Evolutionary conservation across 1,140 invertebrate species (phyloP).

Genomic region (Halesus radiatus): DNA sequence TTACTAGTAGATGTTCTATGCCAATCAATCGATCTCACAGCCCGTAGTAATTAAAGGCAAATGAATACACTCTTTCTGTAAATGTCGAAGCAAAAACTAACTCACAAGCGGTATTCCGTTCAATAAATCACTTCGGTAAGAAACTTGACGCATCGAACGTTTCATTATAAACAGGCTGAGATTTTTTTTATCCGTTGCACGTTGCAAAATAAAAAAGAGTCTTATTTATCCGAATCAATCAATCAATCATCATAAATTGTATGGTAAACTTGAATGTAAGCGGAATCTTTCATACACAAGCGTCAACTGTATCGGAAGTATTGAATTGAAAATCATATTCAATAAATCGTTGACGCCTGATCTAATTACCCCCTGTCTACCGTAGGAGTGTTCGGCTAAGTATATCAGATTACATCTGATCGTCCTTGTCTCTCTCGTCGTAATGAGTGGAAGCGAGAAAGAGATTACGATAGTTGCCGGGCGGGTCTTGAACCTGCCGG

Average conservation of each 20-base stretch:
- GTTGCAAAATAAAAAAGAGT: conserved; percentile 3
- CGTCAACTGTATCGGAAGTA: conserved; percentile 11
- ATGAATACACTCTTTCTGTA: conserved; percentile 1
- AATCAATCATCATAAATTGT: conserved; percentile 27
- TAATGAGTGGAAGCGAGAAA: background rate
- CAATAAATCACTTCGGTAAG: conserved; percentile 26
- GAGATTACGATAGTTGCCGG: conserved; percentile 13
- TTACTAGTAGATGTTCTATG: background rate
- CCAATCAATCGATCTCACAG: conserved; percentile 10
- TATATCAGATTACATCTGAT: background rate
- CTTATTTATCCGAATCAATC: background rate
- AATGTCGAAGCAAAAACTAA: conserved; percentile 16
- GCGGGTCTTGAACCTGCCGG: conserved; percentile 19
- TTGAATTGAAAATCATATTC: conserved; percentile 46
- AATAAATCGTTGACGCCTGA: conserved; percentile 41
- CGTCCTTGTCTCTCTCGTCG: conserved; percentile 9
- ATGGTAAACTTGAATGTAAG: background rate
- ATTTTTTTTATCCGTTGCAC: background rate
- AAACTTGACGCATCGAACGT: conserved; percentile 29
- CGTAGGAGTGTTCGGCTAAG: conserved; percentile 16
- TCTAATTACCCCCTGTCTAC: conserved; percentile 44
- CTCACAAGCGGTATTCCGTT: conserved; percentile 8
- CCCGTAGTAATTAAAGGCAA: background rate
- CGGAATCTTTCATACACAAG: conserved; percentile 2
- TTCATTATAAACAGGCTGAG: conserved; percentile 33